Evolutionary conservation across 2,888 invertebrate species (phyloP).

Genomic region (Anoplius nigerrimus): DNA sequence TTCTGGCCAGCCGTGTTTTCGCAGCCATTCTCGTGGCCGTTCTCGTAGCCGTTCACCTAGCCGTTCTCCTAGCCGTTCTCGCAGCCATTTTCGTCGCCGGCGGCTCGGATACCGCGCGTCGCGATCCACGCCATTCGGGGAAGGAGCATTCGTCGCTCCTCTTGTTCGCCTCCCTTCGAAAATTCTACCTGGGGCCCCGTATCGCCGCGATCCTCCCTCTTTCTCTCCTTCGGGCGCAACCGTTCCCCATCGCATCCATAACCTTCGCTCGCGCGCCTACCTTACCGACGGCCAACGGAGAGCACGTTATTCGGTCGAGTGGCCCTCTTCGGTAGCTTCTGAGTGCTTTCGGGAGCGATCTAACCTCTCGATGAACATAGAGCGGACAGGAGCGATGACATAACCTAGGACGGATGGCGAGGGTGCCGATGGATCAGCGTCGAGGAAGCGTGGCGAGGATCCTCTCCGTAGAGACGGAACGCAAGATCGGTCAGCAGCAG

Average conservation of each 20-base stretch:
- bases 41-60: too few species aligned
- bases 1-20: too few species aligned
- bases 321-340: slow-evolving; percentile 22
- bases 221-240: not conserved
- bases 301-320: slow-evolving; percentile 44
- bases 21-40: too few species aligned
- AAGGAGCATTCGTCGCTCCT: too few species aligned
- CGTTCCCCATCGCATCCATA: too few species aligned
- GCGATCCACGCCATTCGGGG: too few species aligned
- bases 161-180: too few species aligned
- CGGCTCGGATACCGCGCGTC: too few species aligned
- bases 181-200: too few species aligned
- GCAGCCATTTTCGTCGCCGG: too few species aligned
- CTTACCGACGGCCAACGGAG: slow-evolving; percentile 53
- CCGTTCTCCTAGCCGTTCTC: too few species aligned
- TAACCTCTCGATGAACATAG: slow-evolving; percentile 42
- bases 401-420: slow-evolving; percentile 30
- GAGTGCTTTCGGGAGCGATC: slow-evolving; percentile 36
- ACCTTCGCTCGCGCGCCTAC: slow-evolving; percentile 23
- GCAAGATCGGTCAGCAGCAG: slow-evolving; percentile 32
- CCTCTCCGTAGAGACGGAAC: slow-evolving; percentile 37
- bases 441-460: slow-evolving; percentile 42
- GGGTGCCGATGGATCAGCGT: slow-evolving; percentile 52
- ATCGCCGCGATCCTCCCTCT: not conserved
- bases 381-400: slow-evolving; percentile 33